Evolutionary conservation across 2,797 vertebrate genomes (phyloP).

Genomic region (Glossophaga mutica): DNA sequence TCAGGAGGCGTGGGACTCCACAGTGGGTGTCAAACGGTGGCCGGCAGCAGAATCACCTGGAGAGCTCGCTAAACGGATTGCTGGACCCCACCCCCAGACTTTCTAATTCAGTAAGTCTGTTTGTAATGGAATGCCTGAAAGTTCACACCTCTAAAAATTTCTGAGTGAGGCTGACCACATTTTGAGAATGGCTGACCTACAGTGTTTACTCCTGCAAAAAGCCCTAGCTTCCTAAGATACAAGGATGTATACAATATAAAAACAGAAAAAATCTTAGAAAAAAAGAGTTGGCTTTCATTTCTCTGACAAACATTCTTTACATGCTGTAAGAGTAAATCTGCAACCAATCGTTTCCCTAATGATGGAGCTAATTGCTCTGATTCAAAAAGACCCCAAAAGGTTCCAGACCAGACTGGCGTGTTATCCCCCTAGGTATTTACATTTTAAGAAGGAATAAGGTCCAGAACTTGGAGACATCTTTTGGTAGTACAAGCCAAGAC

Average conservation of each 20-base stretch:
- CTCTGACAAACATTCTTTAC: slow-evolving; percentile 25
- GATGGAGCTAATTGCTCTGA: background rate
- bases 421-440: background rate
- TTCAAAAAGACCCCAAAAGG: background rate
- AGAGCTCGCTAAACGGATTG: background rate
- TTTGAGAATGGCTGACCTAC: background rate
- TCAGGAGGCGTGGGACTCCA: background rate
- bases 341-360: background rate
- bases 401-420: background rate
- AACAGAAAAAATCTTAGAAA: background rate
- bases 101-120: background rate
- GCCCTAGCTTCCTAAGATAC: background rate
- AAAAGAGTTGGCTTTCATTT: background rate
- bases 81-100: background rate
- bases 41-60: background rate
- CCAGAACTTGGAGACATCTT: background rate
- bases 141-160: background rate
- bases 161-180: background rate
- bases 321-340: background rate
- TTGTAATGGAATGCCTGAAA: background rate
- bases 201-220: background rate
- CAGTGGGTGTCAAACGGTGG: background rate
- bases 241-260: background rate
- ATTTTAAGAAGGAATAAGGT: background rate
- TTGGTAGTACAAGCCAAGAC: background rate